Base-by-base conservation (phyloP, 2,113 vertebrate species). In the Rhea americana region DNA sequence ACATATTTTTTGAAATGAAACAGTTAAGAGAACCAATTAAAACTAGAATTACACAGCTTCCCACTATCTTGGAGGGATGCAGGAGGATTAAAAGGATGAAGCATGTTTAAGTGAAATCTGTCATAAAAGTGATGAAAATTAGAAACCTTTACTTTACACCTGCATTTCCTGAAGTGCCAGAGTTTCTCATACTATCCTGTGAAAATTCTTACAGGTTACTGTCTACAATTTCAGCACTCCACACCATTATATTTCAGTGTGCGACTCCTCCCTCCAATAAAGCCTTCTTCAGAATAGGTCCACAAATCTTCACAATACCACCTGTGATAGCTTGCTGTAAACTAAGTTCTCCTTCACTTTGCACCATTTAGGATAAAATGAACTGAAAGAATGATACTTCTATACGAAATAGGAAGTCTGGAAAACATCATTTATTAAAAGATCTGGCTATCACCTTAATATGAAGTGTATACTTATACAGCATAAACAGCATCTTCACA, bases 381-480 rank as follows among this genome's bases (percentile, higher is more conserved):
- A 73, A 89, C 39, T 48, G 68, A 35, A 70, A 84, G 79, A 67
- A 67, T 63, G 82, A 82, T 59, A 86, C 37, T 37, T 77, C 51
- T 86, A 55, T 21, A 83, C 83, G n/a, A 79, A 93, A 77, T 37
- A 63, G 83, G 72, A 93, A 87, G 85, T 77, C 55, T 82, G 74
- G 77, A 92, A 94, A 77, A 75, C 76, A 90, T 51, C 0, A 0
- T 87, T 92, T 93, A 91, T 70, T 90, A 39, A 45, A 87, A 90
- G 80, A 74, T 82, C 92, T 86, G 82, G 63, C 63, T 86, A 83
- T 77, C 93, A 90, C 51, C 82, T 95, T 81, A 85, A 90, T 85
- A 85, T 88, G 26, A 77, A 91, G 41, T 48, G 55, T 48, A 62
- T 15, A 32, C 77, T 74, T 80, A 68, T 73, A 84, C 83, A 86